Conservation (phyloP, 2,888 invertebrate species). For the Metacarcinus magister region DNA sequence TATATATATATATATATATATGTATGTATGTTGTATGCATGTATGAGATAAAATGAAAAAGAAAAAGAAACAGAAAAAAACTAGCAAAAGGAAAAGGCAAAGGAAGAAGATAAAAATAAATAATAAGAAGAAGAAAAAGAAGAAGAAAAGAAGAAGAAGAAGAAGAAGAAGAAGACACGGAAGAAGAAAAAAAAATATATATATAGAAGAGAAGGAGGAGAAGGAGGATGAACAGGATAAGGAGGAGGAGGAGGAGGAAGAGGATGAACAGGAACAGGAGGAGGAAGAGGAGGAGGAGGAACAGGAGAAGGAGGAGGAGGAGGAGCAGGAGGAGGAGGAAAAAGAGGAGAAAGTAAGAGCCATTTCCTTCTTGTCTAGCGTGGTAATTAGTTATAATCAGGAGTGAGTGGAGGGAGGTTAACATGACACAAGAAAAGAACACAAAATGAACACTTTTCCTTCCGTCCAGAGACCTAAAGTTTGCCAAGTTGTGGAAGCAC, state of each 20-base stretch:
- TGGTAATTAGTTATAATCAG: not conserved
- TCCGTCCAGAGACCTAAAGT: not conserved
- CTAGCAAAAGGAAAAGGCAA: too few relatives aligned
- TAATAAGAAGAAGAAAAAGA: too few relatives aligned
- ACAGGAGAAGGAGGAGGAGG: too few relatives aligned
- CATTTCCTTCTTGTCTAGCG: not conserved
- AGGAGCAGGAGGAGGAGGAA: not conserved
- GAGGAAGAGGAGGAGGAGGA: not conserved
- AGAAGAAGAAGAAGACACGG: too few relatives aligned
- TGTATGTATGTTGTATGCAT: not conserved
- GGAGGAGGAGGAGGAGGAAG: not conserved
- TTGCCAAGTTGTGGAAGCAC: not conserved
- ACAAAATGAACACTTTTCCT: not conserved
- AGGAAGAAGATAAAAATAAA: too few relatives aligned
- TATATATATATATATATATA: not conserved
- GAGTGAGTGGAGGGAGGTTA: slow-evolving; percentile 10
- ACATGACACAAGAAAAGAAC: not conserved
- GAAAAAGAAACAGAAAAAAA: too few relatives aligned
- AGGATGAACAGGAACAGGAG: not conserved
- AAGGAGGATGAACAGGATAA: too few relatives aligned
- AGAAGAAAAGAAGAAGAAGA: too few relatives aligned
- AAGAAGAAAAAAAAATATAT: too few relatives aligned
- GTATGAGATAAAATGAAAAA: too few relatives aligned
- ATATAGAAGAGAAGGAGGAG: not conserved
- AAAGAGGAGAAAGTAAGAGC: not conserved